Evolutionary conservation across 2,797 vertebrate genomes (phyloP).

Genomic region (Momotus momota): DNA sequence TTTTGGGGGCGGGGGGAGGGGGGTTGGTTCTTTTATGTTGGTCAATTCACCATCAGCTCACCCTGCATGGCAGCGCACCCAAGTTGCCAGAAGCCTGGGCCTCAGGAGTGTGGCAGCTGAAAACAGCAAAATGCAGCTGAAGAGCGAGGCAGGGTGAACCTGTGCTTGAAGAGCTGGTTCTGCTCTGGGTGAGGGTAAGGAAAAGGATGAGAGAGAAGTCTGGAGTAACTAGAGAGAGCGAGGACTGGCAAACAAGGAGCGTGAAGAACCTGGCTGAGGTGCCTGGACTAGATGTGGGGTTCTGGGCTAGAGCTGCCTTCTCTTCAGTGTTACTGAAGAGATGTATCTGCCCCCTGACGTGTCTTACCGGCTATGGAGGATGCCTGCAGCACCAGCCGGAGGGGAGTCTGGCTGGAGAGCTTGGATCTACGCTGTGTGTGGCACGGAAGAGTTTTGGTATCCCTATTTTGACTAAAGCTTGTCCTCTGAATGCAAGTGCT

Average conservation of each 20-base stretch:
- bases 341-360: too few relatives aligned
- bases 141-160: rapidly evolving
- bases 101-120: not conserved
- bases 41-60: not conserved
- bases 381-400: not conserved
- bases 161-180: not conserved
- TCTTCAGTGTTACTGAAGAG: too few relatives aligned
- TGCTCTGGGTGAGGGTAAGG: not conserved
- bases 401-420: not conserved
- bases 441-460: not conserved
- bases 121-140: not conserved
- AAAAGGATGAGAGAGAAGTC: not conserved
- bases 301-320: not conserved
- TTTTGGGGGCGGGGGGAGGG: too few relatives aligned
- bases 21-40: not conserved
- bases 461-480: not conserved
- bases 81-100: not conserved
- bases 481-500: not conserved
- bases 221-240: rapidly evolving
- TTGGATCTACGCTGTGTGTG: rapidly evolving
- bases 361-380: not conserved
- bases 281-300: not conserved
- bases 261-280: not conserved
- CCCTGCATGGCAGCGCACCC: not conserved
- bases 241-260: not conserved